phyloP scores from a whole-genome alignment of 2,888 invertebrate genomes.

The Labia minor region DNA sequence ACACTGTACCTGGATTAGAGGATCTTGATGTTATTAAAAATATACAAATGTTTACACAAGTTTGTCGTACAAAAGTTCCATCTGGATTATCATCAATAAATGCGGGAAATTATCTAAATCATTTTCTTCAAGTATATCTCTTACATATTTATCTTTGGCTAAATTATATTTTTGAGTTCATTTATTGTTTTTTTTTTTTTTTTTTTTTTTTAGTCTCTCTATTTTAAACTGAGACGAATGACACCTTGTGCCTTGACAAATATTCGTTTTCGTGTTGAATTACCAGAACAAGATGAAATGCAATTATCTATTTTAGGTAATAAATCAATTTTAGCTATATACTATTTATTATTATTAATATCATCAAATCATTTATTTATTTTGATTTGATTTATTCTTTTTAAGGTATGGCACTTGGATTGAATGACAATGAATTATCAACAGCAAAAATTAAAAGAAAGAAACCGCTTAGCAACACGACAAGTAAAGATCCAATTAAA shows the following conservation, averaged over 20 bases:
- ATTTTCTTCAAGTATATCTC: constrained; percentile 4
- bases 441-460: constrained; percentile 19
- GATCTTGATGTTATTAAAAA: constrained; percentile 56
- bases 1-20: constrained; percentile 59
- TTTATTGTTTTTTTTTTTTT: neutral
- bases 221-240: constrained; percentile 80
- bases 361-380: no score
- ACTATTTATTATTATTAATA: no score
- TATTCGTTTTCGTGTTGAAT: constrained; percentile 67
- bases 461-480: constrained; percentile 16
- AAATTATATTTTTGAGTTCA: no score
- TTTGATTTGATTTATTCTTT: no score
- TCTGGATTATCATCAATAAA: constrained; percentile 28
- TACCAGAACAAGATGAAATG: constrained; percentile 72
- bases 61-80: constrained; percentile 57
- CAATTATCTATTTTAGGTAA: constrained; percentile 48
- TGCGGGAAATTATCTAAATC: constrained; percentile 5
- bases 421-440: constrained; percentile 48
- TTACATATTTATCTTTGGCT: no score
- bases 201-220: constrained; percentile 51
- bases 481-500: constrained; percentile 14
- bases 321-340: no score
- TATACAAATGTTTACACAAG: constrained; percentile 75
- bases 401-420: constrained; percentile 71
- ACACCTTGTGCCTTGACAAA: constrained; percentile 77